phyloP scores from a whole-genome alignment of 2,113 vertebrate species.

The Herpailurus yagouaroundi region DNA sequence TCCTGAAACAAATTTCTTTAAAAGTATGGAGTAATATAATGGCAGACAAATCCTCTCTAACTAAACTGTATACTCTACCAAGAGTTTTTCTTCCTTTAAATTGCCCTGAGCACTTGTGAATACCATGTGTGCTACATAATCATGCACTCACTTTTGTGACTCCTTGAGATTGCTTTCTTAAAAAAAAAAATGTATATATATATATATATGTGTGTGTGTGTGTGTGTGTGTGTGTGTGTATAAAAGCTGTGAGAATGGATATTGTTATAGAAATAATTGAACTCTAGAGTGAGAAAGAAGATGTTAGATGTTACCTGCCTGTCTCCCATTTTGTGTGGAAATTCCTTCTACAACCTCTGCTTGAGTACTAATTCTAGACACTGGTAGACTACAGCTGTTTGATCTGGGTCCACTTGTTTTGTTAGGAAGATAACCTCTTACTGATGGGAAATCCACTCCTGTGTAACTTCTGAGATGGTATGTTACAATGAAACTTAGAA shows the following conservation, averaged over 20 bases:
- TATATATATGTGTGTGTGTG: background rate
- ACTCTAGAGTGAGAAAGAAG: background rate
- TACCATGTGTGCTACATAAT: background rate
- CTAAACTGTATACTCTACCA: background rate
- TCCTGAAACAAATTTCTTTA: background rate
- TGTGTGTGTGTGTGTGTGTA: background rate
- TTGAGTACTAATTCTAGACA: background rate
- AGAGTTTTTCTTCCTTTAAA: background rate
- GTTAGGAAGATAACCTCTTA: background rate
- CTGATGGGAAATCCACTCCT: background rate
- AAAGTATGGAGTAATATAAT: background rate
- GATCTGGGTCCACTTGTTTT: background rate
- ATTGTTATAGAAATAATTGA: background rate
- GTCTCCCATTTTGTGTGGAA: background rate
- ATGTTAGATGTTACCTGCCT: background rate
- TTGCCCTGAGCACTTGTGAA: background rate
- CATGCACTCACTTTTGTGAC: background rate
- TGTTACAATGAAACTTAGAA: background rate
- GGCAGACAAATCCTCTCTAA: background rate
- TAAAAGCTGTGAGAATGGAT: no score
- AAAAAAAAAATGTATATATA: background rate
- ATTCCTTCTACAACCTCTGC: background rate
- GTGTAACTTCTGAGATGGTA: background rate
- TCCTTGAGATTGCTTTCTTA: background rate
- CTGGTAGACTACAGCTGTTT: background rate